Evolutionary conservation across 1,140 invertebrate genomes (phyloP).

Genomic region (Babylonia areolata): DNA sequence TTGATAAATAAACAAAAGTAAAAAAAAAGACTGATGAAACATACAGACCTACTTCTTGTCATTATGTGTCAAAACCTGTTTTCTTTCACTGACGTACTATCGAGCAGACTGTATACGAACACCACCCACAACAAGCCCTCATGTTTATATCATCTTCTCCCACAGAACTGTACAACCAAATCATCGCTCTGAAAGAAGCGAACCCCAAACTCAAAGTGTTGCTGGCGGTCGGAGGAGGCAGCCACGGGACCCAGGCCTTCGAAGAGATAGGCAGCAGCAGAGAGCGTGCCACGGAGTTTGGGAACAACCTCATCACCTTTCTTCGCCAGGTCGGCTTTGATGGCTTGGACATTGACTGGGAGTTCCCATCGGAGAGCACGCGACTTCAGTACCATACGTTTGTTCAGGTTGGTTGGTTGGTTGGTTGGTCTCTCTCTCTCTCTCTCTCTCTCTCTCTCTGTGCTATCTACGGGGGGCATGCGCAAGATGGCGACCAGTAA

Average conservation of each 20-base stretch:
- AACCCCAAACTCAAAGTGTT: conserved; percentile 93
- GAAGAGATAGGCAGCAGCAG: conserved; percentile 76
- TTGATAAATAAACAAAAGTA: neutral
- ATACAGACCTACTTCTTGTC: no score
- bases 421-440: no score
- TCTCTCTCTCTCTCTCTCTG: no score
- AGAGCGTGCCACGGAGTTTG: neutral
- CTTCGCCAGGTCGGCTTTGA: conserved; percentile 94
- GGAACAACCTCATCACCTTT: conserved; percentile 33
- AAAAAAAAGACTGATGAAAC: no score
- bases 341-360: conserved; percentile 95
- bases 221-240: conserved; percentile 94
- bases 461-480: no score
- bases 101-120: no score
- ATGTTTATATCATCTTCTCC: neutral
- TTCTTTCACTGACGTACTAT: no score
- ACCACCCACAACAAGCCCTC: no score
- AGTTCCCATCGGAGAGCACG: conserved; percentile 86
- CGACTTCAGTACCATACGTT: neutral
- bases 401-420: neutral
- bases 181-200: conserved; percentile 84
- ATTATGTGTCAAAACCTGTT: no score
- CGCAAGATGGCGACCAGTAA: no score
- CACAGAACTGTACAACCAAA: neutral
- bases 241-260: conserved; percentile 94